phyloP scores from a whole-genome alignment of 2,797 vertebrate genomes.

The Hydrocynus forskahlii region DNA sequence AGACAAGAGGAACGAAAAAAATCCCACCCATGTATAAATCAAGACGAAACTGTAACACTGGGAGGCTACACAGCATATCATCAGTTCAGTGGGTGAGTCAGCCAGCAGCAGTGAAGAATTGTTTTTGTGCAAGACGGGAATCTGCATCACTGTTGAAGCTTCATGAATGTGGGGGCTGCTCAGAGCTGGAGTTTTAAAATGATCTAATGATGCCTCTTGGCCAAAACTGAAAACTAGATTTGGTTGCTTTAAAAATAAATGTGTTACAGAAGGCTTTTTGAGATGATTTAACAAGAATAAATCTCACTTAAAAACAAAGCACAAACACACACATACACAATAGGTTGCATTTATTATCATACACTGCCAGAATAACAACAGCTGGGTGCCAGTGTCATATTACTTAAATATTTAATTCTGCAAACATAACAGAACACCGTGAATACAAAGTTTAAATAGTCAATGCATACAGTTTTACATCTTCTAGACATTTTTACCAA shows the following conservation, averaged over 20 bases:
- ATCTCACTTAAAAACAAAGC: background rate
- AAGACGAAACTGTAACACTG: no score
- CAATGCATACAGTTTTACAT: background rate
- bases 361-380: background rate
- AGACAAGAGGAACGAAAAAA: no score
- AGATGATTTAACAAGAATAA: background rate
- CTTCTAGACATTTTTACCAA: background rate
- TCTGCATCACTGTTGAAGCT: background rate
- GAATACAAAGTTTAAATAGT: no score
- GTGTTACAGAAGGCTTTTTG: background rate
- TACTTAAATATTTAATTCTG: background rate
- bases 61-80: no score
- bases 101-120: no score
- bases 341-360: background rate
- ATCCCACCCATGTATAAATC: no score
- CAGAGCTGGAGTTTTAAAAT: background rate
- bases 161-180: background rate
- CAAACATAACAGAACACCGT: background rate
- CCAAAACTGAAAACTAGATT: background rate
- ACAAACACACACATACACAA: background rate
- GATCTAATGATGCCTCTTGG: background rate
- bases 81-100: no score
- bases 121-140: background rate
- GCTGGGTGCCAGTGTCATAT: background rate
- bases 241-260: background rate